A percentile compares a stretch with the other conserved stretches of the same genome.
These are phyloP conservation scores for Eulemur coronatus DNA, from an alignment of 2,797 vertebrate species.

Conservation along the genomic window DNA sequence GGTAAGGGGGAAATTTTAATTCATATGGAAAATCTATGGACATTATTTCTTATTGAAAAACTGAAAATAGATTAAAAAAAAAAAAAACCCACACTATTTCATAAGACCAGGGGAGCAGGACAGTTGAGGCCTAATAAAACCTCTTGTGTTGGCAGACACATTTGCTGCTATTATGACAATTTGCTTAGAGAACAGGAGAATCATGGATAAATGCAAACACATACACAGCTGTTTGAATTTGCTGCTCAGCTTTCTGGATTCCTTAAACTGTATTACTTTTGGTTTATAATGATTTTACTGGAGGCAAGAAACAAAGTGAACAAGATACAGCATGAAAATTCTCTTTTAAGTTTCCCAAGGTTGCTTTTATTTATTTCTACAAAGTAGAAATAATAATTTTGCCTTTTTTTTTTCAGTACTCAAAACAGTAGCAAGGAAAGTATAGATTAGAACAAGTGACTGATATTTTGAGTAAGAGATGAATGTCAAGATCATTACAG, in stretches of 20 bases:
- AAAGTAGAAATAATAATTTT: conserved; percentile 34
- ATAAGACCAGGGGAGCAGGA: not conserved
- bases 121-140: not conserved
- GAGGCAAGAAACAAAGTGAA: not conserved
- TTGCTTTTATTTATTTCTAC: conserved; percentile 39
- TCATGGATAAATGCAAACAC: not conserved
- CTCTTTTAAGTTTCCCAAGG: conserved; percentile 1
- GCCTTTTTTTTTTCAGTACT: not conserved
- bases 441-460: not conserved
- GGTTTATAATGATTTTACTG: not conserved
- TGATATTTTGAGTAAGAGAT: not conserved
- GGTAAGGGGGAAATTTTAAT: conserved; percentile 6
- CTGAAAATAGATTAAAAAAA: not conserved
- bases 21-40: conserved; percentile 19
- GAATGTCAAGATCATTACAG: not conserved
- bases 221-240: not conserved
- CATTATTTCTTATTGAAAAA: conserved; percentile 35
- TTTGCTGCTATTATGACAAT: not conserved
- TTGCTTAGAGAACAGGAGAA: conserved; percentile 9
- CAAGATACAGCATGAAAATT: not conserved
- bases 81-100: not conserved
- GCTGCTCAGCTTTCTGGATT: conserved; percentile 24
- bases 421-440: not conserved
- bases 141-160: not conserved
- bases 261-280: conserved; percentile 16